Evolutionary conservation across 2,888 invertebrate species (phyloP).

Genomic region (Mesorhabditis sp.): DNA sequence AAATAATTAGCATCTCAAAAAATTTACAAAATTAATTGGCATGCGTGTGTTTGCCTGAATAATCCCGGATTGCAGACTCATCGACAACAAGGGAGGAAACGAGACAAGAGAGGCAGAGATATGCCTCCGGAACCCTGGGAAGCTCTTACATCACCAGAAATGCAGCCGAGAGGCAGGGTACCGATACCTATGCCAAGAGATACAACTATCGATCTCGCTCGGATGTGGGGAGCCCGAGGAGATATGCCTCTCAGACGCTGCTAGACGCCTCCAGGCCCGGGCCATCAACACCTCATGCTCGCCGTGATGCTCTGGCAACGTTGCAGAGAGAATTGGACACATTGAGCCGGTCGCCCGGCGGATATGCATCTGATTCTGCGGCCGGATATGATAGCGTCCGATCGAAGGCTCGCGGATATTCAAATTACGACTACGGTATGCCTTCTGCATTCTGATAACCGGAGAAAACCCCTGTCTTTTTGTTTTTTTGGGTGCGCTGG

Average conservation of each 20-base stretch:
- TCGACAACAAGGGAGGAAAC: conserved; percentile 18
- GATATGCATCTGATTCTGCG: conserved; percentile 48
- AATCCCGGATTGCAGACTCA: conserved; percentile 12
- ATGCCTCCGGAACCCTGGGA: conserved; percentile 39
- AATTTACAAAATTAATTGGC: too few species aligned
- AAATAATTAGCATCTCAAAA: too few species aligned
- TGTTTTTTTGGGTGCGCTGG: not conserved
- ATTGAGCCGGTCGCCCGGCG: conserved; percentile 45
- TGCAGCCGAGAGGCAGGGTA: conserved; percentile 25
- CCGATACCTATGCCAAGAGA: conserved; percentile 48
- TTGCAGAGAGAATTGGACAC: conserved; percentile 57
- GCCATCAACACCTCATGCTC: conserved; percentile 54
- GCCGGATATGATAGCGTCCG: conserved; percentile 49
- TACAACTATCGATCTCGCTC: conserved; percentile 57
- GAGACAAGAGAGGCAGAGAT: conserved; percentile 31
- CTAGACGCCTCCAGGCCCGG: conserved; percentile 57
- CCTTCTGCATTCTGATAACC: conserved; percentile 7
- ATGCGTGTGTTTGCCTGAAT: too few species aligned
- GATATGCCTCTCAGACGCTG: conserved; percentile 56
- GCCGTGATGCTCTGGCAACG: conserved; percentile 54
- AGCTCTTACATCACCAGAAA: conserved; percentile 49
- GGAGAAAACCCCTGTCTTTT: not conserved
- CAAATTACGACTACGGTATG: conserved; percentile 55
- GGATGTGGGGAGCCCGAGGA: conserved; percentile 51
- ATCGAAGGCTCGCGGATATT: conserved; percentile 42